Base-by-base conservation (phyloP, 2,797 vertebrate genomes). In the Agapornis canus region DNA sequence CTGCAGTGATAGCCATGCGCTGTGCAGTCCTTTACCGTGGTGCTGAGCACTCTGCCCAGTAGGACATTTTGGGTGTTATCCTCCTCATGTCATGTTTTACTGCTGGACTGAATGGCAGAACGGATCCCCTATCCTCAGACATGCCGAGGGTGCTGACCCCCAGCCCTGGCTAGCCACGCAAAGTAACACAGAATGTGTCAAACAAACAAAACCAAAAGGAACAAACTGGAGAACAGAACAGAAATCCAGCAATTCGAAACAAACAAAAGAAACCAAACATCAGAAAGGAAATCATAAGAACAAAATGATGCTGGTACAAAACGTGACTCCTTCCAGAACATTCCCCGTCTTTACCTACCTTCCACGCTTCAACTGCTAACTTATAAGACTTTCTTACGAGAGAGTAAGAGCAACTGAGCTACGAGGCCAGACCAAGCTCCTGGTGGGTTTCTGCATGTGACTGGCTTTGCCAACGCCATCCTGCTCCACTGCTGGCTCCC, bases 321-420 rank as follows among this genome's bases (percentile, higher is more conserved):
- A 96, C 94, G 89, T 93, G 92, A 96, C 93, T 90, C 95, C 95
- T 97, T 97, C 94, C 97, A 96, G 97, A 96, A 96, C 89, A 91
- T 88, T 97, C 95, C 96, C 96, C 95, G 97, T 92, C 96, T 95
- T 98, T 97, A 98, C 98, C 98, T 98, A 98, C 98, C 98, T 98
- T 98, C 96, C 92, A 92, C 1, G 94, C 95, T 96, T 97, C 98
- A 97, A 97, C 95, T 91, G 97, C 97, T 98, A 98, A 97, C 96
- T 97, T 98, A 97, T 13, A 91, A 97, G 98, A 97, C 98, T 98
- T 98, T 98, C 98, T 98, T 97, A 97, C 84, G 93, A 97, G 93
- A 96, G 97, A 79, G 64, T 52, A n/a, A 86, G 82, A 80, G 92
- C 69, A 42, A 94, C 92, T 93, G 94, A 94, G 90, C 96, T 96